Percentiles rank a stretch among this genome's conserved stretches.
Conservation (phyloP, 1,140 invertebrate genomes). For the Steinernema khuongi region DNA sequence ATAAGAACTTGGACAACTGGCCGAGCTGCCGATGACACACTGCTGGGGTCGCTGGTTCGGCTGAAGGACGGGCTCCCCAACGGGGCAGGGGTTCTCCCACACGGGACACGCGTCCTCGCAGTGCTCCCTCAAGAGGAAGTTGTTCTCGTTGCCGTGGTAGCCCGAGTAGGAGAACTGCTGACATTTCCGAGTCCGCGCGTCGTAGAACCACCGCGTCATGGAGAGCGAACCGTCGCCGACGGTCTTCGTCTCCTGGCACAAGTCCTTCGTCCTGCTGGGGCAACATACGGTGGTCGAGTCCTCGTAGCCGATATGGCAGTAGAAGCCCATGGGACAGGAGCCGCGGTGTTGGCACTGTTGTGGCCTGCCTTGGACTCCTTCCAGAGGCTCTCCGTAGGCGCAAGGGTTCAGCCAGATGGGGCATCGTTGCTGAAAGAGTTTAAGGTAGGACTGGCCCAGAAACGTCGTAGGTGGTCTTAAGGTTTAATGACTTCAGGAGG, state of each 20-base stretch:
- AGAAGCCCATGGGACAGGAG: conserved; percentile 34
- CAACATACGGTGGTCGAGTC: conserved; percentile 48
- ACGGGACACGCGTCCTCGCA: conserved; percentile 42
- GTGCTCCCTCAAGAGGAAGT: conserved; percentile 43
- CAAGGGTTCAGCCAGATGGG: conserved; percentile 50
- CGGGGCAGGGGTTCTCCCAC: conserved; percentile 44
- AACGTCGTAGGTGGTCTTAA: neutral
- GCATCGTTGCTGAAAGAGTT: conserved; percentile 31
- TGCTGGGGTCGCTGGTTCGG: conserved; percentile 31
- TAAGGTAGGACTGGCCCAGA: neutral
- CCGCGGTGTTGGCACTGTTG: conserved; percentile 30
- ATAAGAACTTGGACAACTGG: conserved; percentile 44
- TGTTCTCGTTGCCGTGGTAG: conserved; percentile 47
- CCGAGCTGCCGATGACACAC: conserved; percentile 32
- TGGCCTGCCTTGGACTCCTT: conserved; percentile 33
- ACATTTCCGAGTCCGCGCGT: conserved; percentile 37
- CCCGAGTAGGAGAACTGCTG: conserved; percentile 44
- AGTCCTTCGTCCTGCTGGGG: conserved; percentile 14
- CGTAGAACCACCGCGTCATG: conserved; percentile 49
- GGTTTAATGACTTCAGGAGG: neutral
- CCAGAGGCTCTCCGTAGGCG: conserved; percentile 40
- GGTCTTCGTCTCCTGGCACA: neutral
- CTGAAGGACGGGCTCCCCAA: conserved; percentile 41
- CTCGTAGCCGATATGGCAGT: conserved; percentile 44
- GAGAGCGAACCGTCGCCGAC: conserved; percentile 46